Conservation (phyloP, 2,797 vertebrate species). For the Eupleurogrammus muticus region DNA sequence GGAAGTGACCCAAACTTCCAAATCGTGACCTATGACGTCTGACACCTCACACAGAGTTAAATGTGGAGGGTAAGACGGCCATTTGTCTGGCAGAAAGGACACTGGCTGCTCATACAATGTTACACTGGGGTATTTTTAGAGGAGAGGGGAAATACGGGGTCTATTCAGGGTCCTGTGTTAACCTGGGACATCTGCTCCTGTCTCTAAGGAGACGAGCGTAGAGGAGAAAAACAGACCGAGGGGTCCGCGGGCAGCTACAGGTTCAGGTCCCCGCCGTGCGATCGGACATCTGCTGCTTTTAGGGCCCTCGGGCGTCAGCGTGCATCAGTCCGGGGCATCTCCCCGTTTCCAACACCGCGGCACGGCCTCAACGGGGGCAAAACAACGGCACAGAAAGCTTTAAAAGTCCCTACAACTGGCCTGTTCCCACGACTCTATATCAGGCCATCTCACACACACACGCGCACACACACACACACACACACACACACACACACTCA, state of each 20-base stretch:
- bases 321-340: conserved; percentile 32
- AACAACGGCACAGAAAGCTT: conserved; percentile 34
- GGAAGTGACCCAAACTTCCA: conserved; percentile 27
- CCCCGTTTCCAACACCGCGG: conserved; percentile 42
- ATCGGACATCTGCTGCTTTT: conserved; percentile 25
- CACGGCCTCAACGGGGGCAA: conserved; percentile 36
- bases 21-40: conserved; percentile 21
- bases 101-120: not conserved
- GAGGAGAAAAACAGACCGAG: not conserved
- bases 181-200: not conserved
- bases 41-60: conserved; percentile 1
- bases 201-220: not conserved
- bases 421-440: conserved; percentile 71
- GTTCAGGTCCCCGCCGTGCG: not conserved
- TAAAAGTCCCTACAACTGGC: conserved; percentile 27
- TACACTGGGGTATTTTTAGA: conserved; percentile 29
- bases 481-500: conserved; percentile 23
- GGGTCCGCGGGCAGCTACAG: not conserved
- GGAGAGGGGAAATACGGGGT: not conserved
- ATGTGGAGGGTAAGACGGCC: conserved; percentile 31
- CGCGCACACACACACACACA: conserved; percentile 21
- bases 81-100: conserved; percentile 10
- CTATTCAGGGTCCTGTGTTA: not conserved
- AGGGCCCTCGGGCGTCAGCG: conserved; percentile 38
- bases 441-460: conserved; percentile 43